Evolutionary conservation across 2,888 invertebrate species (phyloP), one percentile per base, ranked within the genome.

Genomic region (Ceraclea dissimilis): DNA sequence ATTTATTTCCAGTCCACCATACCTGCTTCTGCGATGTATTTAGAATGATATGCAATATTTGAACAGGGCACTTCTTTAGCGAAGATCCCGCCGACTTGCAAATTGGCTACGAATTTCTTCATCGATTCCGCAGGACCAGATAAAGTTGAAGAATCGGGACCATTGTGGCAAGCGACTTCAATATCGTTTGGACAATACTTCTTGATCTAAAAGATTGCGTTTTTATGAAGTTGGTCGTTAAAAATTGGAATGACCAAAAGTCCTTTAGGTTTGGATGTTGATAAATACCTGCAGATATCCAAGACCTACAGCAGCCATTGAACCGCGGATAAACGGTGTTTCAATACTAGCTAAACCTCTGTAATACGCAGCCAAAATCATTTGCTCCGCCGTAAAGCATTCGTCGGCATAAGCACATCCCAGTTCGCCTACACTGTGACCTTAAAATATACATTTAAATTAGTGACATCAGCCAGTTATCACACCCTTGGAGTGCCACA

Each of bases 321-420:
- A 87, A 49, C 92, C 92, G 54, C 73, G 76, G 61, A 88, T 83
- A 64, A 88, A 76, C 2, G 79, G 75, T 0, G 85, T 81, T 63
- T 90, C 87, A 13, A 85, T 68, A 22, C 88, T 86, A 1, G 88
- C 87, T 59, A 82, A 75, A 1, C 92, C 93, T 65, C 93, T 79
- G 69, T 87, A 88, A 71, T 93, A 93, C 0, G 94, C 88, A 0
- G 87, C 81, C 8, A 92, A 71, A 57, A 95, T 85, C 78, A 90
- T 88, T 73, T 95, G 88, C 66, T 93, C 90, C 0, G 87, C 83
- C 0, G 92, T 90, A 63, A 96, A 81, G 63, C 91, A 89, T 0
- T 91, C 93, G 70, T 97, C 97, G 2, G 93, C 94, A 73, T 97
- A 97, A 0, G 91, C 94, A 70, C 97, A 96, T 1, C 92, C 94